Evolutionary conservation across 2,888 invertebrate species (phyloP).

Genomic region (Clusia tigrina): DNA sequence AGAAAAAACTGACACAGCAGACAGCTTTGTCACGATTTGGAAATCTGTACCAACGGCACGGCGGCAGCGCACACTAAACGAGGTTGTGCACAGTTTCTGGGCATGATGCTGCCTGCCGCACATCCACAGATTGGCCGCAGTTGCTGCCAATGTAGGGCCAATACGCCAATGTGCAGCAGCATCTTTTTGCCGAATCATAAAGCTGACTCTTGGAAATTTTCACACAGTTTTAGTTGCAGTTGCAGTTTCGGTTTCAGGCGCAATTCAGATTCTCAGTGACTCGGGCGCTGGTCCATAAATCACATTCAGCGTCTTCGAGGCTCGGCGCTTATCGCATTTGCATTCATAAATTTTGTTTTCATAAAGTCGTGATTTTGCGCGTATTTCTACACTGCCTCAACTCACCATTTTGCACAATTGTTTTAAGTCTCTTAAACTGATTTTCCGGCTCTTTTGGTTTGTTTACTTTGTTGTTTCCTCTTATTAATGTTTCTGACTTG

Average conservation of each 20-base stretch:
- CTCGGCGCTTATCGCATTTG: not conserved
- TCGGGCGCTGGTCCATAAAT: no score
- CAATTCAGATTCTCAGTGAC: no score
- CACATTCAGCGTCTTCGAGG: no score
- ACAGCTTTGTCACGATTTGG: conserved; percentile 34
- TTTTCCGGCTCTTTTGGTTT: conserved; percentile 10
- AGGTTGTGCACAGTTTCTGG: conserved; percentile 8
- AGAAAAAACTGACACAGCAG: not conserved
- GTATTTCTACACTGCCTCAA: conserved; percentile 9
- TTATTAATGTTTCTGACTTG: not conserved
- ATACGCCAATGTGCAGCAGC: no score
- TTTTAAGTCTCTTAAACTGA: not conserved
- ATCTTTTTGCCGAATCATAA: no score
- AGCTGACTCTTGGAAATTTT: no score
- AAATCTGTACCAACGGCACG: conserved; percentile 23
- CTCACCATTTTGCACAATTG: conserved; percentile 26
- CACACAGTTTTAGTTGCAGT: no score
- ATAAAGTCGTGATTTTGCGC: conserved; percentile 14
- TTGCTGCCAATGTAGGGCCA: not conserved
- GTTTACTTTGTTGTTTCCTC: not conserved
- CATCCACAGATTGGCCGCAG: not conserved
- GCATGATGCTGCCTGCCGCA: conserved; percentile 3
- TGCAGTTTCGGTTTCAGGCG: no score
- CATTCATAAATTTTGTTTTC: not conserved
- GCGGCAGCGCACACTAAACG: conserved; percentile 5